phyloP scores from a whole-genome alignment of 2,888 invertebrate species.

The Nomada ruficornis region DNA sequence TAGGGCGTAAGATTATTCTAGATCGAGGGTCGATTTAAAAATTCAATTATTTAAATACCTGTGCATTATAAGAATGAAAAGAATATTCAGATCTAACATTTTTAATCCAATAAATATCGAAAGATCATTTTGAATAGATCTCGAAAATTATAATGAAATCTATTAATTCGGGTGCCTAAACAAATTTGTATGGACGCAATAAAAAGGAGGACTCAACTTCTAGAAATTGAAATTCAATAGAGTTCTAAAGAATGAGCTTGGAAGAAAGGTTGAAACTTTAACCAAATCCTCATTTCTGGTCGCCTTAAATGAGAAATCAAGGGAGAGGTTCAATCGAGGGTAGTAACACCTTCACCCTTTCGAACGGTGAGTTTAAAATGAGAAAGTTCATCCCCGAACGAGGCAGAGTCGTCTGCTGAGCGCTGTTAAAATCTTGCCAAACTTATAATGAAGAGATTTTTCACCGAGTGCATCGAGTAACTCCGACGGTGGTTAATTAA shows the following conservation, averaged over 20 bases:
- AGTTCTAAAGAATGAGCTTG: neutral
- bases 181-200: too few relatives aligned
- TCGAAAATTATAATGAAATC: too few relatives aligned
- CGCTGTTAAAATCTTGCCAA: conserved; percentile 71
- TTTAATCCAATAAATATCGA: too few relatives aligned
- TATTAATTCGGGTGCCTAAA: too few relatives aligned
- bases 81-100: too few relatives aligned
- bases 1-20: conserved; percentile 11
- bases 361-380: conserved; percentile 38
- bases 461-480: conserved; percentile 56
- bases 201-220: too few relatives aligned
- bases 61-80: too few relatives aligned
- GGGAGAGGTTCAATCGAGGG: conserved; percentile 8
- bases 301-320: conserved; percentile 2
- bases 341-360: conserved; percentile 22
- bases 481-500: conserved; percentile 72
- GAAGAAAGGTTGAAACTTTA: neutral
- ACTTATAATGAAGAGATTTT: conserved; percentile 78
- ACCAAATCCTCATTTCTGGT: neutral
- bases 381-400: conserved; percentile 30
- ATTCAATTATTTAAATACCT: too few relatives aligned
- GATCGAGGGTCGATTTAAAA: neutral
- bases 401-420: conserved; percentile 44
- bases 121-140: too few relatives aligned
- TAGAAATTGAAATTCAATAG: too few relatives aligned